Evolutionary conservation across 1,140 invertebrate genomes (phyloP).

Genomic region (Drosophila pachea): DNA sequence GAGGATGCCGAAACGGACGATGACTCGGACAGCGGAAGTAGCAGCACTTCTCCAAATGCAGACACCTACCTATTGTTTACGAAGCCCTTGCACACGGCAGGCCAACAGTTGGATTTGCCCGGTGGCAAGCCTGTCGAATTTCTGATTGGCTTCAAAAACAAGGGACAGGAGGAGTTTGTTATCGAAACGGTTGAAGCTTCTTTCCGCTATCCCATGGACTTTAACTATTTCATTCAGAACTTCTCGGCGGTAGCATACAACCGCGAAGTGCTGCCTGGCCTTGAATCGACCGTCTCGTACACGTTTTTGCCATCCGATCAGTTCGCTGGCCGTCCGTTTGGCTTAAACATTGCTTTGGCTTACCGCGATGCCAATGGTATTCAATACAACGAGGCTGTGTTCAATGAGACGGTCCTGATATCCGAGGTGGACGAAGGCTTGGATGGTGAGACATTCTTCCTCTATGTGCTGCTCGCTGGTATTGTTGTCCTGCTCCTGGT

Average conservation of each 20-base stretch:
- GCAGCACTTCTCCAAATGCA: conserved; percentile 92
- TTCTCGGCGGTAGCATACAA: conserved; percentile 96
- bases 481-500: conserved; percentile 92
- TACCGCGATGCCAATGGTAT: conserved; percentile 90
- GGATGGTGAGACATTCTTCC: conserved; percentile 98
- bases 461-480: conserved; percentile 96
- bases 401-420: conserved; percentile 99
- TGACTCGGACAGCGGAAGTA: conserved; percentile 82
- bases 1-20: conserved; percentile 84
- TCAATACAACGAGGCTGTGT: conserved; percentile 92
- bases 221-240: conserved; percentile 98
- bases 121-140: conserved; percentile 96
- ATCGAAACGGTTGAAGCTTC: conserved; percentile 97
- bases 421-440: conserved; percentile 97
- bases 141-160: conserved; percentile 97
- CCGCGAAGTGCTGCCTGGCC: conserved; percentile 90
- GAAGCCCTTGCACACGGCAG: conserved; percentile 83
- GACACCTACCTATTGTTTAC: conserved; percentile 96
- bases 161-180: conserved; percentile 93
- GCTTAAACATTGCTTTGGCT: conserved; percentile 94
- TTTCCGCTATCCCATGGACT: conserved; percentile 99
- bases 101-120: conserved; percentile 74
- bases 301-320: conserved; percentile 96
- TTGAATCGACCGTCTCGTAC: conserved; percentile 97
- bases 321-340: conserved; percentile 97